Evolutionary conservation across 2,888 invertebrate species (phyloP).

Genomic region (Sphaerophoria taeniata): DNA sequence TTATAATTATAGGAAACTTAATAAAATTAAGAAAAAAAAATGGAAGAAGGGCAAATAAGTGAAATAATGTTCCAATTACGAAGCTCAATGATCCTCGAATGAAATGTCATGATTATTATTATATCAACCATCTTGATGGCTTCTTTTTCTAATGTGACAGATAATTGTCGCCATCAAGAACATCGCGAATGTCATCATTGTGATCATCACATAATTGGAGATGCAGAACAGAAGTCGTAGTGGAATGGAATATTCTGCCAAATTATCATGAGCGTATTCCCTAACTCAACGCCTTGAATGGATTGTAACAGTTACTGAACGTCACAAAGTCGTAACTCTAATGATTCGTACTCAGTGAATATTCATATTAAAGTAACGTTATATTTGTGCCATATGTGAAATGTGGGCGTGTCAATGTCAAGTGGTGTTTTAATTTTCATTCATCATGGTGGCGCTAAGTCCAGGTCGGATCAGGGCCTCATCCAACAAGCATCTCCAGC

Average conservation of each 20-base stretch:
- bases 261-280: neutral
- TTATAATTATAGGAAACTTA: conserved; percentile 64
- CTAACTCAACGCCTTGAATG: neutral
- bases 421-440: too few relatives aligned
- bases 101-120: conserved; percentile 71
- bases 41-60: neutral
- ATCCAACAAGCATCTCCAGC: too few relatives aligned
- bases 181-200: conserved; percentile 68
- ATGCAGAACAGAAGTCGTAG: conserved; percentile 25
- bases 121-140: conserved; percentile 45
- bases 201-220: conserved; percentile 53
- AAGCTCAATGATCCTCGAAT: conserved; percentile 70
- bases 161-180: conserved; percentile 66
- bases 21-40: neutral
- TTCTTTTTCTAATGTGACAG: conserved; percentile 10
- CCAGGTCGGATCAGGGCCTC: too few relatives aligned
- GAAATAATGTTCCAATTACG: conserved; percentile 60
- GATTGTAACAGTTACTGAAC: neutral
- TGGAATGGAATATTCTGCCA: neutral
- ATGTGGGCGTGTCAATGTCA: too few relatives aligned
- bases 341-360: too few relatives aligned
- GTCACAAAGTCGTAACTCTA: too few relatives aligned
- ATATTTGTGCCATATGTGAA: too few relatives aligned
- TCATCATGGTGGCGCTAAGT: too few relatives aligned
- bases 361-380: too few relatives aligned